A percentile compares a stretch with the other conserved stretches of the same genome.
phyloP scores from a whole-genome alignment of 2,797 vertebrate genomes.

The Cetoscarus ocellatus region DNA sequence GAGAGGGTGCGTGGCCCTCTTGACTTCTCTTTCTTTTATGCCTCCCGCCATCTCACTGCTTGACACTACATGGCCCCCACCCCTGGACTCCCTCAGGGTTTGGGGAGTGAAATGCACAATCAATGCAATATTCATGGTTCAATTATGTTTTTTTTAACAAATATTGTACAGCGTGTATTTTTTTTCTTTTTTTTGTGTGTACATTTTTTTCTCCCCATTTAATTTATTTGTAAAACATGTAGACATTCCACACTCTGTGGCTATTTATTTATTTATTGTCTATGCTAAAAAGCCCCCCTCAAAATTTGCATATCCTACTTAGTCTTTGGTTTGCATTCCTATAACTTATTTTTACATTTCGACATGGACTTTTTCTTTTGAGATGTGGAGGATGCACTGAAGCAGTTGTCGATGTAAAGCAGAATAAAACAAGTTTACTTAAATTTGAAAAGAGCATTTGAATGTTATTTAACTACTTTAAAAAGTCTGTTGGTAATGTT shows the following conservation, averaged over 20 bases:
- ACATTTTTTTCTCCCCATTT: slow-evolving; percentile 70
- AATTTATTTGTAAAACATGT: slow-evolving; percentile 94
- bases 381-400: slow-evolving; percentile 88
- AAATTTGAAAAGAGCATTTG: slow-evolving; percentile 83
- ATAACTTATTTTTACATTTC: slow-evolving; percentile 83
- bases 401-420: slow-evolving; percentile 88
- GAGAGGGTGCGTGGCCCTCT: slow-evolving; percentile 48
- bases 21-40: slow-evolving; percentile 51
- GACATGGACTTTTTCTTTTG: slow-evolving; percentile 67
- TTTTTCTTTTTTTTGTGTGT: slow-evolving; percentile 70
- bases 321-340: slow-evolving; percentile 89
- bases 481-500: slow-evolving; percentile 63
- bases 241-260: slow-evolving; percentile 91
- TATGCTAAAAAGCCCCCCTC: slow-evolving; percentile 82
- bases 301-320: slow-evolving; percentile 79
- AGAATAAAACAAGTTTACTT: slow-evolving; percentile 86
- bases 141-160: slow-evolving; percentile 71
- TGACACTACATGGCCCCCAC: slow-evolving; percentile 80
- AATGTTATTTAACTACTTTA: slow-evolving; percentile 84
- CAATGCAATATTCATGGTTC: slow-evolving; percentile 95
- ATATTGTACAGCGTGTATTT: slow-evolving; percentile 87
- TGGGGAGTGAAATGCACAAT: slow-evolving; percentile 94
- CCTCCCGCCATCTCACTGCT: slow-evolving; percentile 86
- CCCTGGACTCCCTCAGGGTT: slow-evolving; percentile 85
- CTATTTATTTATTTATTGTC: slow-evolving; percentile 99